phyloP scores from a whole-genome alignment of 2,888 invertebrate genomes.

The Fragum sueziense region DNA sequence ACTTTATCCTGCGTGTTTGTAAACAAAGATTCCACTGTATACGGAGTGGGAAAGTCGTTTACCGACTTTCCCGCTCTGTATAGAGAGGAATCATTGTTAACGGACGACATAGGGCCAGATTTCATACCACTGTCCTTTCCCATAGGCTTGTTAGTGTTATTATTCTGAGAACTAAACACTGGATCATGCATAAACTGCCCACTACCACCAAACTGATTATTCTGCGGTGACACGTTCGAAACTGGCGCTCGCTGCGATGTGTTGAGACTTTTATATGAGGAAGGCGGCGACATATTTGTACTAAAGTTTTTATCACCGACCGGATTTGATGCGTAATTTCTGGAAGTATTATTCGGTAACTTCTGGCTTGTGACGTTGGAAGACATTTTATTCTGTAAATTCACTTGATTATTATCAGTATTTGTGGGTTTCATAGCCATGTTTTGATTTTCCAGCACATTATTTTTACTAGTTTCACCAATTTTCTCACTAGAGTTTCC shows the following conservation, averaged over 20 bases:
- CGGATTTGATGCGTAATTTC: not conserved
- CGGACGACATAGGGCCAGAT: constrained; percentile 25
- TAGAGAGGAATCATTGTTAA: constrained; percentile 52
- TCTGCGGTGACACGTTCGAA: constrained; percentile 39
- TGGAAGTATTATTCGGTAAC: not conserved
- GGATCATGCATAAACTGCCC: constrained; percentile 39
- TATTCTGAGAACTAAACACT: constrained; percentile 31
- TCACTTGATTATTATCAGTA: constrained; percentile 8
- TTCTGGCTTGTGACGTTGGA: not conserved
- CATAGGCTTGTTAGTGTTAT: constrained; percentile 26
- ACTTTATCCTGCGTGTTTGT: constrained; percentile 53
- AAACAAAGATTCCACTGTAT: constrained; percentile 67
- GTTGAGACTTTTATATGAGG: constrained; percentile 3
- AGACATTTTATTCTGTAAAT: constrained; percentile 7
- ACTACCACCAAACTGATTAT: constrained; percentile 34
- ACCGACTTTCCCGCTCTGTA: constrained; percentile 68
- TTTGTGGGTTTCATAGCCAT: constrained; percentile 12
- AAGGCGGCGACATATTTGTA: not conserved
- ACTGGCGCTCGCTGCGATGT: constrained; percentile 21
- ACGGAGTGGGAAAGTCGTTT: constrained; percentile 56
- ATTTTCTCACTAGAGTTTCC: constrained; percentile 1
- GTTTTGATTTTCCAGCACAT: constrained; percentile 12
- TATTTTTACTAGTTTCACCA: not conserved
- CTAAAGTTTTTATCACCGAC: constrained; percentile 13
- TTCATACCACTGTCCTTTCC: constrained; percentile 37